Conservation (phyloP, 1,140 invertebrate genomes). For the Caligus rogercresseyi region DNA sequence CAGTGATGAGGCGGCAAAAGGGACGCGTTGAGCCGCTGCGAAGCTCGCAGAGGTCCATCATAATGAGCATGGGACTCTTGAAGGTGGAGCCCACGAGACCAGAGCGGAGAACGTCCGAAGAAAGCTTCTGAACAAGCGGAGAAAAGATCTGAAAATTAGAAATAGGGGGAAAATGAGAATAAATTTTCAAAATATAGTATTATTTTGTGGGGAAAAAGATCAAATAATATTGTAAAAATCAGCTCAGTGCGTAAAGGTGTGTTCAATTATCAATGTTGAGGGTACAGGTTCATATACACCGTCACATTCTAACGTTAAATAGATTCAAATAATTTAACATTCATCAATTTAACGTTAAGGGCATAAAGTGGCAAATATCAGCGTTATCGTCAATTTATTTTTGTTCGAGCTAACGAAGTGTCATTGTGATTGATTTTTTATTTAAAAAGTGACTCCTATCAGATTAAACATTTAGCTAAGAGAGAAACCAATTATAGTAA, state of each 20-base stretch:
- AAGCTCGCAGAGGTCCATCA: constrained; percentile 14
- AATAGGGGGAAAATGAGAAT: neutral
- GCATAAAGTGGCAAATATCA: neutral
- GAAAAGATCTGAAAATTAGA: constrained; percentile 10
- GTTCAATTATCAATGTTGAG: no score
- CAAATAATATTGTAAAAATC: neutral
- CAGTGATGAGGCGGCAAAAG: constrained; percentile 10
- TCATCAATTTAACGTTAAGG: neutral
- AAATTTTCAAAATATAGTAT: no score
- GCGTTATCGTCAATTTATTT: no score
- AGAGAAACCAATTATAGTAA: no score
- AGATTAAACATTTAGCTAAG: no score
- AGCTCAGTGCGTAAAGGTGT: no score
- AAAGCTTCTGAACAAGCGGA: neutral
- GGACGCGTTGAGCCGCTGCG: neutral
- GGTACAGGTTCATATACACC: neutral
- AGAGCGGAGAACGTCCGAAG: neutral
- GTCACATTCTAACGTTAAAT: neutral
- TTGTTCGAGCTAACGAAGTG: no score
- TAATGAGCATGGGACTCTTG: constrained; percentile 6
- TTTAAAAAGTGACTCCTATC: no score
- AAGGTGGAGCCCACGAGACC: constrained; percentile 7
- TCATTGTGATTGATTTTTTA: no score
- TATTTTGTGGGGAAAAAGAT: neutral
- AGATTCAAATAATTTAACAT: neutral